phyloP scores from a whole-genome alignment of 2,113 vertebrate genomes.

The Sebastes schlegelii region DNA sequence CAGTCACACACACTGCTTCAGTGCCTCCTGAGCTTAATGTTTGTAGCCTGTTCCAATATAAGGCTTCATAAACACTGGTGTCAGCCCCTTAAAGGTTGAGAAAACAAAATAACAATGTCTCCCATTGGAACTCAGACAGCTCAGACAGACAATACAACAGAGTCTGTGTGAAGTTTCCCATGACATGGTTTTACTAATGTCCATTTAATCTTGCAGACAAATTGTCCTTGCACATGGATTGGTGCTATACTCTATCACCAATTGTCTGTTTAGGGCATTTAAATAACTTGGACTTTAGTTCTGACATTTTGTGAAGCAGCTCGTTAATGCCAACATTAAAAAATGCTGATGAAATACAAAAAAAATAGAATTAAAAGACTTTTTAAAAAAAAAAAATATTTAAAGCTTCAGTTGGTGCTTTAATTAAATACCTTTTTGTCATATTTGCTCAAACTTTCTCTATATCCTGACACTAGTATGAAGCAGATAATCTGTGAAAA shows the following conservation, averaged over 20 bases:
- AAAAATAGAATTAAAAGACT: background rate
- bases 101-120: constrained; percentile 50
- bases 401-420: too few relatives aligned
- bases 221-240: background rate
- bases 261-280: background rate
- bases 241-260: background rate
- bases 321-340: background rate
- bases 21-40: constrained; percentile 45
- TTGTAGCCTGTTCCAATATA: constrained; percentile 48
- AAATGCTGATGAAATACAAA: background rate
- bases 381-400: too few relatives aligned
- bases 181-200: constrained; percentile 7
- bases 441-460: background rate
- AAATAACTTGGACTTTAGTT: background rate
- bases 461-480: too few relatives aligned
- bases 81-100: constrained; percentile 46
- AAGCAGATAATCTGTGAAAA: too few relatives aligned
- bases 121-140: constrained; percentile 35
- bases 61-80: constrained; percentile 59
- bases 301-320: background rate
- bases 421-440: background rate
- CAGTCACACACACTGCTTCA: constrained; percentile 44
- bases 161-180: constrained; percentile 25
- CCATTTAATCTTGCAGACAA: background rate
- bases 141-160: constrained; percentile 13